These are phyloP conservation scores for Lagodon rhomboides DNA, from an alignment of 2,797 vertebrate genomes.

Conservation along the genomic window DNA sequence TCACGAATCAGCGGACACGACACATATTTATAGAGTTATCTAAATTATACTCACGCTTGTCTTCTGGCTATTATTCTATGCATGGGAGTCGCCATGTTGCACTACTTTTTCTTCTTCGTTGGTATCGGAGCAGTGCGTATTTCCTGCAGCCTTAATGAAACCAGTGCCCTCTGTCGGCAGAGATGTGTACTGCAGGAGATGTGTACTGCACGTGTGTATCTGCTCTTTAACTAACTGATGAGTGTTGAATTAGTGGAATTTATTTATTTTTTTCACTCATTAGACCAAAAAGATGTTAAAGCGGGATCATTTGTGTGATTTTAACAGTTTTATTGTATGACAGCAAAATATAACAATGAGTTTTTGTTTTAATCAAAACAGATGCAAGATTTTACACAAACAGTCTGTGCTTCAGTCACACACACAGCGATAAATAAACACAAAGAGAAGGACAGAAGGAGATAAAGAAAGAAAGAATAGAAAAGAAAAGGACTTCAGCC, in stretches of 20 bases:
- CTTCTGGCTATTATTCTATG: slow-evolving; percentile 95
- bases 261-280: no score
- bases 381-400: no score
- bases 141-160: slow-evolving; percentile 11
- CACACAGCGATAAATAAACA: no score
- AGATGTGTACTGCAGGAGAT: no score
- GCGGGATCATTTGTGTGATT: neutral
- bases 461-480: no score
- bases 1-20: neutral
- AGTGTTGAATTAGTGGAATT: neutral
- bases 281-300: neutral
- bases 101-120: slow-evolving; percentile 70
- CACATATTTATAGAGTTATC: neutral
- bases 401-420: no score
- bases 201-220: neutral
- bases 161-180: neutral
- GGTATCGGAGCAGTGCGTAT: neutral
- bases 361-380: no score
- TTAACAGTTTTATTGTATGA: neutral
- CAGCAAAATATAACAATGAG: neutral
- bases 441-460: no score
- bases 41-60: slow-evolving; percentile 90
- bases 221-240: neutral
- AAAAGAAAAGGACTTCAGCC: no score
- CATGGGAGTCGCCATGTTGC: slow-evolving; percentile 98